phyloP scores from a whole-genome alignment of 2,888 invertebrate species.

The Plusia festucae region DNA sequence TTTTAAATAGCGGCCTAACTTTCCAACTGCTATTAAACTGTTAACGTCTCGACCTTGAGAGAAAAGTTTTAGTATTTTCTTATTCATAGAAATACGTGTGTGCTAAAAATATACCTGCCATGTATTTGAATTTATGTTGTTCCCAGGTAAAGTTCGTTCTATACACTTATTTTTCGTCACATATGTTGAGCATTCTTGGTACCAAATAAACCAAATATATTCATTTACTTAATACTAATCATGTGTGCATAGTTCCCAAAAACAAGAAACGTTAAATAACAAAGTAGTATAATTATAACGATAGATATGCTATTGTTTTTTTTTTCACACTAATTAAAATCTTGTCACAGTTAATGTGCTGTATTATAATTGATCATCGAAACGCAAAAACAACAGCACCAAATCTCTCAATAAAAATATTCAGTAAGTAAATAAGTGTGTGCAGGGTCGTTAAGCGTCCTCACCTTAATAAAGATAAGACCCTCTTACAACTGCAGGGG shows the following conservation, averaged over 20 bases:
- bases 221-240: neutral
- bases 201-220: neutral
- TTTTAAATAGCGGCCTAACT: constrained; percentile 33
- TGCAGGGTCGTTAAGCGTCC: constrained; percentile 40
- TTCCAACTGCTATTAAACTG: constrained; percentile 11
- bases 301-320: no score
- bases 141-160: no score
- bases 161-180: no score
- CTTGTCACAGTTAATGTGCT: no score
- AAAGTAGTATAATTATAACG: no score
- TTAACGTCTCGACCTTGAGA: constrained; percentile 20
- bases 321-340: no score
- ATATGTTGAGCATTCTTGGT: neutral
- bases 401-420: constrained; percentile 5
- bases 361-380: neutral
- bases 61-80: neutral
- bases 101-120: neutral
- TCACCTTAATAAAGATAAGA: constrained; percentile 71
- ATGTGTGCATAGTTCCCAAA: no score
- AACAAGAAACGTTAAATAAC: no score
- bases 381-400: neutral
- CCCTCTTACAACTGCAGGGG: constrained; percentile 69
- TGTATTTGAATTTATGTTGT: neutral
- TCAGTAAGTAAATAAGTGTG: constrained; percentile 12
- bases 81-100: neutral